Evolutionary conservation across 2,888 invertebrate genomes (phyloP).

Genomic region (Leptogaster cylindrica): DNA sequence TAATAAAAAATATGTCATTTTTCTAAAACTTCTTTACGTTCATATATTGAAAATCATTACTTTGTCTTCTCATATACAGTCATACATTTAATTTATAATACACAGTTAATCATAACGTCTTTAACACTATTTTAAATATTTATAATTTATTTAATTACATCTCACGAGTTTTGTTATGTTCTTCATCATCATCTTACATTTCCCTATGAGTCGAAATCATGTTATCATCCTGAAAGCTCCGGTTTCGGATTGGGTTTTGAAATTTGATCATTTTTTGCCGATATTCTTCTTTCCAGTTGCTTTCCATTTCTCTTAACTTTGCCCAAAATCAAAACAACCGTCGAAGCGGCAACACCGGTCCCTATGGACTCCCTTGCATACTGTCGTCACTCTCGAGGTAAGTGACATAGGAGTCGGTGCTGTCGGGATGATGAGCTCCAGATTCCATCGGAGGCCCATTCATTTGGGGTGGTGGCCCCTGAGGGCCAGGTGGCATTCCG

Average conservation of each 20-base stretch:
- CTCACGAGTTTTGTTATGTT: slow-evolving; percentile 32
- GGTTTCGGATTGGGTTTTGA: background rate
- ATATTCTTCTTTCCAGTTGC: slow-evolving; percentile 1
- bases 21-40: slow-evolving; percentile 45
- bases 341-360: slow-evolving; percentile 10
- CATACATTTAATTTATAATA: slow-evolving; percentile 40
- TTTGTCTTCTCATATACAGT: slow-evolving; percentile 41
- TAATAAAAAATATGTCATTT: background rate
- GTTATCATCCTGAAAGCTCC: background rate
- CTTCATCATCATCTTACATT: background rate
- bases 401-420: slow-evolving; percentile 87
- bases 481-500: slow-evolving; percentile 64
- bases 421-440: slow-evolving; percentile 75
- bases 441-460: slow-evolving; percentile 67
- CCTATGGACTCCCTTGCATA: slow-evolving; percentile 75
- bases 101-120: slow-evolving; percentile 35
- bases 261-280: slow-evolving; percentile 7
- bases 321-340: slow-evolving; percentile 20
- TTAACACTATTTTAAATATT: slow-evolving; percentile 37
- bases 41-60: slow-evolving; percentile 46
- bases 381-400: slow-evolving; percentile 90
- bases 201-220: background rate
- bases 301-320: slow-evolving; percentile 20
- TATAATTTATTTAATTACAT: slow-evolving; percentile 41
- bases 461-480: slow-evolving; percentile 67